Evolutionary conservation across 2,113 vertebrate species (phyloP).

Genomic region (Axis porcinus): DNA sequence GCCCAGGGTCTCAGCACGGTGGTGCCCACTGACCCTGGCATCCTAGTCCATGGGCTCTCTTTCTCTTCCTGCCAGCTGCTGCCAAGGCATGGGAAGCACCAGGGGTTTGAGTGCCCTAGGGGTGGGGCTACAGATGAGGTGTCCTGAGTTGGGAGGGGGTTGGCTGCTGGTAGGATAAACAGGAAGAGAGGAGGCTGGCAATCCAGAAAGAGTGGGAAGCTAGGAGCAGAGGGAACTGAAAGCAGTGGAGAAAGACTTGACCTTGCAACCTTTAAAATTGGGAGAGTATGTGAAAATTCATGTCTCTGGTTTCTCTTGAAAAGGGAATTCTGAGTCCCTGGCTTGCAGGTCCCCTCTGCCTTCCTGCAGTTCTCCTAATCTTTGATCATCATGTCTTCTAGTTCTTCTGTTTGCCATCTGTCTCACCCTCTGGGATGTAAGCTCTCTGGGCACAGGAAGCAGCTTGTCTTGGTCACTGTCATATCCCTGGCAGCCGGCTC

Average conservation of each 20-base stretch:
- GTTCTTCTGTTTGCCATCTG: conserved; percentile 28
- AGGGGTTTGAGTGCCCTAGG: neutral
- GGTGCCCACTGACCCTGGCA: neutral
- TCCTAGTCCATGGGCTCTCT: neutral
- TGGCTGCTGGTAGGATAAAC: neutral
- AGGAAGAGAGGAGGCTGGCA: neutral
- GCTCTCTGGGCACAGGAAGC: conserved; percentile 48
- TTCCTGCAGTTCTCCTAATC: neutral
- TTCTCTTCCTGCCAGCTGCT: neutral
- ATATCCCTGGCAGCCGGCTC: neutral
- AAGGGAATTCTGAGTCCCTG: neutral
- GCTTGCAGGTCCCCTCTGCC: neutral
- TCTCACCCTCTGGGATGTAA: neutral
- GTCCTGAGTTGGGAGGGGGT: neutral
- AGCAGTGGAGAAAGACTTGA: neutral
- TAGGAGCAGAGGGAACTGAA: neutral
- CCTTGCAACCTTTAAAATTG: neutral
- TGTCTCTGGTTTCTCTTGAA: neutral
- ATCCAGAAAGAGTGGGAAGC: neutral
- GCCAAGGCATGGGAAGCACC: neutral
- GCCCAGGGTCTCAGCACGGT: neutral
- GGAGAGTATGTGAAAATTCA: neutral
- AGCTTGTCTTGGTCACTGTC: conserved; percentile 45
- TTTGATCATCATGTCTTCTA: neutral
- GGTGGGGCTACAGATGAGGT: neutral